Evolutionary conservation across 92 coral and sea anemone species (phyloP), one percentile per base, ranked within the genome.

Genomic region (Desmophyllum pertusum): DNA sequence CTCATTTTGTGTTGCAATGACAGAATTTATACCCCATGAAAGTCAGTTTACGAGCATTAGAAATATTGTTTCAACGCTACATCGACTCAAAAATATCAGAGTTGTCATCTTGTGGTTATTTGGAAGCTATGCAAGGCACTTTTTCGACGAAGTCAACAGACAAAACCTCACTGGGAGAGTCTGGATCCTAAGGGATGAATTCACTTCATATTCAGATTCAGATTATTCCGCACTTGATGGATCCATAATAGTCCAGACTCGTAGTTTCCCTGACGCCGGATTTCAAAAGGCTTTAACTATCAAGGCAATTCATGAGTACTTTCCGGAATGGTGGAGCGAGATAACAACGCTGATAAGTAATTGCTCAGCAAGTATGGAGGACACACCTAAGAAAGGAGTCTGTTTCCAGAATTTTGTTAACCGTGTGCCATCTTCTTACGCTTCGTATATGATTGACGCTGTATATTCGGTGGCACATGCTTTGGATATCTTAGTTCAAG

Each of bases 1-100:
- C 31, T 40, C 78, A 4, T 73, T 73, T 18, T 73, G 78, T 62
- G 39, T 73, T 27, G 78, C 78, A 23, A 38, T 50, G 27, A n/a
- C 59, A 18, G 61, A 48, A 15, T 73, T 73, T 41, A 33, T 73
- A 9, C 78, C 38, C 5, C 59, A 29, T 0, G 25, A 2, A 1
- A 27, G 25, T 45, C 18, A 48, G 18, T 9, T 4, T 21, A 19
- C 1, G 33, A 46, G 30, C 57, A 73, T 73, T 27, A 29, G 17
- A 45, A 33, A 46, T 0, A 73, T 43, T 19, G 62, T 73, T 10
- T 8, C 59, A n/a, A 73, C 5, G 13, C n/a, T 73, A 3, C 25
- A 14, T 38, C 59, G 40, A 14, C 51, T 15, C 10, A 3, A 43
- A n/a, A 73, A 73, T 14, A 50, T 73, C 25, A 45, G 41, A 50